Percentiles rank a stretch among this genome's conserved stretches.
Evolutionary conservation across 2,797 vertebrate species (phyloP).

Genomic region (Mergus octosetaceus): DNA sequence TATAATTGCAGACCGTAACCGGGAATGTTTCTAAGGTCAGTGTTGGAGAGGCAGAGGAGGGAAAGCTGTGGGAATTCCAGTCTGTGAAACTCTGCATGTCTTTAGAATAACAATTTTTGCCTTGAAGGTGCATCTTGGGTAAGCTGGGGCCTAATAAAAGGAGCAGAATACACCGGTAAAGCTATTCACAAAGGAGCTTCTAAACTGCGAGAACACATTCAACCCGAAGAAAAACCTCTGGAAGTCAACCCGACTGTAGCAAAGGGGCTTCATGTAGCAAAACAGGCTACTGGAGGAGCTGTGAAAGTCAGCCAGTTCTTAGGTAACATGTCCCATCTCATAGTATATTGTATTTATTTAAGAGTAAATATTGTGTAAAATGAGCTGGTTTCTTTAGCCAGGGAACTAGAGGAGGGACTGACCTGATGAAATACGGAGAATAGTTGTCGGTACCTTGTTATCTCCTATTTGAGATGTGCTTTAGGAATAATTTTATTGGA

Average conservation of each 20-base stretch:
- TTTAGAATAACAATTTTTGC: conserved; percentile 25
- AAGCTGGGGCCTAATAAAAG: conserved; percentile 96
- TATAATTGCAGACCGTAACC: neutral
- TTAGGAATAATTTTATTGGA: neutral
- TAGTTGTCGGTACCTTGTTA: neutral
- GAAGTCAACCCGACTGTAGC: conserved; percentile 90
- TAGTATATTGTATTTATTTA: neutral
- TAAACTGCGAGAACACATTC: conserved; percentile 94
- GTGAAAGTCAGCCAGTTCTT: conserved; percentile 98
- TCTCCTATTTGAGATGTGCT: neutral
- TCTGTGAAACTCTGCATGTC: neutral
- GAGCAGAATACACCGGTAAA: conserved; percentile 94
- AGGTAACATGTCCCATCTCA: conserved; percentile 78
- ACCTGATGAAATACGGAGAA: neutral
- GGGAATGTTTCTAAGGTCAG: neutral
- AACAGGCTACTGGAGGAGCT: conserved; percentile 95
- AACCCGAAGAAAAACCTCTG: conserved; percentile 92
- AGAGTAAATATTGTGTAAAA: neutral
- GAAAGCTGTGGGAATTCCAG: neutral
- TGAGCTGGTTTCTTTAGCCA: neutral
- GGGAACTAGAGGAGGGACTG: neutral
- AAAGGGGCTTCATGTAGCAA: conserved; percentile 92
- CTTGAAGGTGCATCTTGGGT: conserved; percentile 94
- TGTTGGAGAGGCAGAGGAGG: neutral
- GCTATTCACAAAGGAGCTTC: conserved; percentile 96